A percentile compares a stretch with the other conserved stretches of the same genome.
These are phyloP conservation scores for Morpho deidamia DNA, from an alignment of 2,888 invertebrate genomes.

Conservation along the genomic window DNA sequence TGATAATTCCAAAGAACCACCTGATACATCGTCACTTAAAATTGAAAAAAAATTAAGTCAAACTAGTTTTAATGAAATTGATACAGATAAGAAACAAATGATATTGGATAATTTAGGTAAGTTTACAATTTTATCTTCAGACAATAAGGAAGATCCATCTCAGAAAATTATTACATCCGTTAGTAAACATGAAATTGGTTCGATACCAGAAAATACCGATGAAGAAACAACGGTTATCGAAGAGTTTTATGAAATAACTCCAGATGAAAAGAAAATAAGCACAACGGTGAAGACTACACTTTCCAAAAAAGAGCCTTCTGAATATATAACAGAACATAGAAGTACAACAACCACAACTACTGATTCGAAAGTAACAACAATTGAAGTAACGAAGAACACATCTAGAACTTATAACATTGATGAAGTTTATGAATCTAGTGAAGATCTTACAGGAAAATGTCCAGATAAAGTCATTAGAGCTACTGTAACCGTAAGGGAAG, in stretches of 20 bases:
- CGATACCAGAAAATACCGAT: conserved; percentile 24
- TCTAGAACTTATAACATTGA: conserved; percentile 47
- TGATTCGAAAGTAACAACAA: conserved; percentile 53
- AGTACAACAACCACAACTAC: conserved; percentile 47
- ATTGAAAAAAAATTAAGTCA: no score
- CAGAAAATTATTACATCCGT: neutral
- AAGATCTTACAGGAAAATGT: conserved; percentile 32
- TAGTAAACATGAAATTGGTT: neutral
- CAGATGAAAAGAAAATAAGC: conserved; percentile 41
- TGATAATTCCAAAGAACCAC: no score
- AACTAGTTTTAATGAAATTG: no score
- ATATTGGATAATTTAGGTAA: no score
- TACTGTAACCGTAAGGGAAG: neutral
- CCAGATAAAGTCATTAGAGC: conserved; percentile 42
- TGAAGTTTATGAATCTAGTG: conserved; percentile 36
- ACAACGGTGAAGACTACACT: conserved; percentile 41
- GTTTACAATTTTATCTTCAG: no score
- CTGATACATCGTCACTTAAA: no score
- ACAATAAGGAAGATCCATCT: neutral
- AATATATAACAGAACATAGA: conserved; percentile 46
- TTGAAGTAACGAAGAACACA: conserved; percentile 52
- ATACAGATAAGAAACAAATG: no score
- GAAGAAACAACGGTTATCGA: conserved; percentile 33
- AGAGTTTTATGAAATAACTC: conserved; percentile 32
- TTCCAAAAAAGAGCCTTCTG: conserved; percentile 43